Percentiles rank a stretch among this genome's conserved stretches.
Conservation (phyloP, 2,797 vertebrate genomes). For the Mormyrops attenuatus region DNA sequence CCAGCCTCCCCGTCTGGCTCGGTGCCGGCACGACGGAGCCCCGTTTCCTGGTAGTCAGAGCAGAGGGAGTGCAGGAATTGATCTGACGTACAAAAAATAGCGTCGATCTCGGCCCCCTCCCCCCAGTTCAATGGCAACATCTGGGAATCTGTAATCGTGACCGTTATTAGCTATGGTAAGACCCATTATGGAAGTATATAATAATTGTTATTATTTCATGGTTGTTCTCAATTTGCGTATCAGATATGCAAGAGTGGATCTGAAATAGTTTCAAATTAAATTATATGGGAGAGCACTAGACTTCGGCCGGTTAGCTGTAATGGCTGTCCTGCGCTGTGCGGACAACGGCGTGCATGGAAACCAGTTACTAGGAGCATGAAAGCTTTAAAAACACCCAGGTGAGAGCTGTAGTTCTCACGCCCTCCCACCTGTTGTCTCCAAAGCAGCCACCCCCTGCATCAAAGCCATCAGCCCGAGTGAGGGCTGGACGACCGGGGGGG, state of each 20-base stretch:
- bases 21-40: slow-evolving; percentile 32
- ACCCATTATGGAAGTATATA: slow-evolving; percentile 12
- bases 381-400: background rate
- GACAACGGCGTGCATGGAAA: background rate
- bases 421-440: slow-evolving; percentile 27
- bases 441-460: slow-evolving; percentile 94
- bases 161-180: slow-evolving; percentile 6
- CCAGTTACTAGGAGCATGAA: background rate
- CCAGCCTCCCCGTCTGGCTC: slow-evolving; percentile 50
- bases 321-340: background rate
- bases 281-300: slow-evolving; percentile 7
- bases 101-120: slow-evolving; percentile 38
- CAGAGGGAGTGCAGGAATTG: slow-evolving; percentile 43
- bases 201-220: slow-evolving; percentile 21
- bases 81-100: slow-evolving; percentile 29
- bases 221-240: slow-evolving; percentile 21
- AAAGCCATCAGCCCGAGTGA: slow-evolving; percentile 94
- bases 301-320: background rate
- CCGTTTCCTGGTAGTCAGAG: slow-evolving; percentile 47
- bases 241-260: slow-evolving; percentile 19
- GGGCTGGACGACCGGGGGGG: slow-evolving; percentile 90
- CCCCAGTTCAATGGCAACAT: slow-evolving; percentile 26
- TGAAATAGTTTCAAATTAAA: slow-evolving; percentile 14
- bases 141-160: slow-evolving; percentile 13
- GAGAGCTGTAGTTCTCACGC: background rate